Evolutionary conservation across 1,140 invertebrate genomes (phyloP).

Genomic region (Nautilus pompilius): DNA sequence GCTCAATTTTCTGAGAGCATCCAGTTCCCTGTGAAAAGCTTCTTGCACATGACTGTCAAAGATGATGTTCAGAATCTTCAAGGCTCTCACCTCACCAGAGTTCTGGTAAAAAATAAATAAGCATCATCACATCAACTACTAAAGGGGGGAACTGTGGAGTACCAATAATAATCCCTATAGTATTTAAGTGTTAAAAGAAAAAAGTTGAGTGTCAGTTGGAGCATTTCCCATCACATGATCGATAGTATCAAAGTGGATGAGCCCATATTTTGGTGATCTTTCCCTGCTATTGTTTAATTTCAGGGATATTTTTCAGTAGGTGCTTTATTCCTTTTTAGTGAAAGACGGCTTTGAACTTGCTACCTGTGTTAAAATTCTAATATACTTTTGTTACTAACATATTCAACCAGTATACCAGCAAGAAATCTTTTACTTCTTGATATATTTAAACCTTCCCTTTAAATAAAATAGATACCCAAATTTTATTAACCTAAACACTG

Average conservation of each 20-base stretch:
- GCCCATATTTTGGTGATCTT: background rate
- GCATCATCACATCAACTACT: background rate
- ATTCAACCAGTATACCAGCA: background rate
- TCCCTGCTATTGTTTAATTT: background rate
- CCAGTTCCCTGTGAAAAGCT: conserved; percentile 91
- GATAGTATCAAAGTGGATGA: background rate
- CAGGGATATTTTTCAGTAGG: no score
- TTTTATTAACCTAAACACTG: no score
- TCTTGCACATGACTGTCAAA: conserved; percentile 81
- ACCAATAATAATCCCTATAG: conserved; percentile 6
- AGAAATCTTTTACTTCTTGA: no score
- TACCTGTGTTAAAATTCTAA: no score
- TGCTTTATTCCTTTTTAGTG: no score
- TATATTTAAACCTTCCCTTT: no score
- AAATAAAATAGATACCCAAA: no score
- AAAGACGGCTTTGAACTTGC: no score
- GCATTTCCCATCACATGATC: background rate
- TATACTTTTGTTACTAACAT: no score
- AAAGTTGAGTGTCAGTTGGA: background rate
- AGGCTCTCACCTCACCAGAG: conserved; percentile 84
- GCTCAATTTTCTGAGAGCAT: conserved; percentile 84
- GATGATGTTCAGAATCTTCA: conserved; percentile 92
- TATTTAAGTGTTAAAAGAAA: background rate
- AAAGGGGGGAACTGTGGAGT: background rate
- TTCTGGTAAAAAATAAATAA: conserved; percentile 58